A percentile compares a stretch with the other conserved stretches of the same genome.
Evolutionary conservation across 92 coral and sea anemone genomes (phyloP).

Genomic region (Paramuricea clavata): DNA sequence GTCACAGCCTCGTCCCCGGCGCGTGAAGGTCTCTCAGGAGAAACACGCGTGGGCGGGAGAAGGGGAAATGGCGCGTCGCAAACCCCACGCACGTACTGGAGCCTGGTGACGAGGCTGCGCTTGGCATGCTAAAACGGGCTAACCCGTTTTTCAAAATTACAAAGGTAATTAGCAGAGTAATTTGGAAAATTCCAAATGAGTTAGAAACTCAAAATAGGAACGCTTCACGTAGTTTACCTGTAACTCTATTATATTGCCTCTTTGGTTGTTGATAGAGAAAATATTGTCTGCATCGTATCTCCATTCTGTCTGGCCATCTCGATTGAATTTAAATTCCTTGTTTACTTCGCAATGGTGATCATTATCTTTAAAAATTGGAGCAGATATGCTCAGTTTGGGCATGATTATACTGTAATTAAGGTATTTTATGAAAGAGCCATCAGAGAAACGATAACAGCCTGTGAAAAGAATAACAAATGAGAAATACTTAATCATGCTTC

Average conservation of each 20-base stretch:
- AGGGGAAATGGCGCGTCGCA: no score
- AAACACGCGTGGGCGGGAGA: no score
- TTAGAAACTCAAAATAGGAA: no score
- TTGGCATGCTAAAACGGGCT: no score
- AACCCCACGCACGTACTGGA: no score
- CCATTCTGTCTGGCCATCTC: not conserved
- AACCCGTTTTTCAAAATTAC: no score
- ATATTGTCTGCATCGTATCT: not conserved
- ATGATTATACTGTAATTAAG: not conserved
- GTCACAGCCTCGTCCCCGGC: no score
- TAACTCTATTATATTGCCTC: not conserved
- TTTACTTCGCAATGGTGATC: not conserved
- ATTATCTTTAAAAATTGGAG: slow-evolving; percentile 27
- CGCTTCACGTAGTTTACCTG: no score
- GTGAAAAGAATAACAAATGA: not conserved
- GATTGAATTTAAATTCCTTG: not conserved
- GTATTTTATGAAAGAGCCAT: slow-evolving; percentile 9
- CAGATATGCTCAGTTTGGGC: not conserved
- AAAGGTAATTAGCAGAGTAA: no score
- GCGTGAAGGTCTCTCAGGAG: no score
- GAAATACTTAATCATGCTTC: not conserved
- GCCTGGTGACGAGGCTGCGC: no score
- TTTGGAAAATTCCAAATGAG: no score
- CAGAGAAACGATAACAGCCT: slow-evolving; percentile 36
- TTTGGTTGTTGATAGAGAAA: not conserved